Evolutionary conservation across 2,888 invertebrate species (phyloP).

Genomic region (Papilio gigon): DNA sequence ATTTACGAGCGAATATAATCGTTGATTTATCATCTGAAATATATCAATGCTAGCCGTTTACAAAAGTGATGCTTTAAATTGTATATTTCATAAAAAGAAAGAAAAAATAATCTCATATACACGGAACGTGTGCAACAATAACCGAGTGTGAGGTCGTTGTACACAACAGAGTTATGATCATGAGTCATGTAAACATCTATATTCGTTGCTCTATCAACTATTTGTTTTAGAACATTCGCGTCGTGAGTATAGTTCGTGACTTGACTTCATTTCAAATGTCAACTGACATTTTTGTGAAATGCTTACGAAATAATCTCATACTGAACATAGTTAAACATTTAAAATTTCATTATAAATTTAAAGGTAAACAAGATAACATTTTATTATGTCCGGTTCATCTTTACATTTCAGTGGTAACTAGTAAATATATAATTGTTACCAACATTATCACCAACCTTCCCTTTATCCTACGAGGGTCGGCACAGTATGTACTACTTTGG

Average conservation of each 20-base stretch:
- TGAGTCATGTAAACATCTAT: conserved; percentile 54
- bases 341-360: conserved; percentile 14
- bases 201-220: conserved; percentile 39
- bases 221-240: conserved; percentile 40
- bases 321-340: neutral
- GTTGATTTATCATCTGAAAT: conserved; percentile 7
- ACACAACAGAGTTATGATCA: conserved; percentile 45
- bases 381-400: conserved; percentile 6
- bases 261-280: conserved; percentile 44
- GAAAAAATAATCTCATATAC: too few relatives aligned
- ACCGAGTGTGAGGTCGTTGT: conserved; percentile 44
- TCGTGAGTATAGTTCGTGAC: conserved; percentile 50
- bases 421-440: neutral
- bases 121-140: conserved; percentile 23
- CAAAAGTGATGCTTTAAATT: conserved; percentile 2
- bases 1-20: conserved; percentile 1
- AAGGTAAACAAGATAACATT: conserved; percentile 17
- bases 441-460: too few relatives aligned
- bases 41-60: conserved; percentile 13
- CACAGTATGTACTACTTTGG: too few relatives aligned
- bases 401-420: conserved; percentile 1
- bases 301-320: conserved; percentile 24
- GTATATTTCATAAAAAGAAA: too few relatives aligned
- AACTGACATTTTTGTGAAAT: conserved; percentile 36
- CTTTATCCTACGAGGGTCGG: too few relatives aligned